Percentiles rank a stretch among this genome's conserved stretches.
Conservation (phyloP, 2,888 invertebrate genomes). For the Lepidochrysops patricia region DNA sequence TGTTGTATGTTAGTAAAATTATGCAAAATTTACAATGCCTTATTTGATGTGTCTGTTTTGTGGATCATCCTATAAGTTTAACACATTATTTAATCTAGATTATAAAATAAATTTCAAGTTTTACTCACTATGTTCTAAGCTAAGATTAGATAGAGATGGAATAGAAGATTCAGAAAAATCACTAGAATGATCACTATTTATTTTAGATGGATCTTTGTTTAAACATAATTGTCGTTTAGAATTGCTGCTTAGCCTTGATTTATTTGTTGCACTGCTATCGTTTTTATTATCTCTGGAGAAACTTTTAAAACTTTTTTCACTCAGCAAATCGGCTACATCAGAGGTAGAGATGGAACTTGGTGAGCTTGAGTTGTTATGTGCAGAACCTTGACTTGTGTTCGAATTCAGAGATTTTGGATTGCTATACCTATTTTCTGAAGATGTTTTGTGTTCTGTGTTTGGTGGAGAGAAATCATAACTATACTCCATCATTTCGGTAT, state of each 20-base stretch:
- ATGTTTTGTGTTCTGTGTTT: constrained; percentile 33
- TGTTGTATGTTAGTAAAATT: too few relatives aligned
- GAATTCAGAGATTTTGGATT: not conserved
- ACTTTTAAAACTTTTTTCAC: constrained; percentile 45
- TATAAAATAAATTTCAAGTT: not conserved
- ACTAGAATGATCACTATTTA: constrained; percentile 11
- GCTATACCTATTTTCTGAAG: constrained; percentile 23
- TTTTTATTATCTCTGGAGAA: constrained; percentile 27
- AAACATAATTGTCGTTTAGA: constrained; percentile 35
- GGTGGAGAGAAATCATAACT: constrained; percentile 55
- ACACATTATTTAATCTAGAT: not conserved
- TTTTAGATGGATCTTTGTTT: constrained; percentile 19
- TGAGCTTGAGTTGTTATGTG: constrained; percentile 40
- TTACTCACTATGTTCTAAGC: constrained; percentile 13
- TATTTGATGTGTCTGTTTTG: not conserved
- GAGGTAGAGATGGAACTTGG: constrained; percentile 60
- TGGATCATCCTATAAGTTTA: not conserved
- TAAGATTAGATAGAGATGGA: constrained; percentile 10
- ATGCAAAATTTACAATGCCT: not conserved
- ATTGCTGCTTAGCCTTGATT: constrained; percentile 26
- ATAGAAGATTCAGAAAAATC: constrained; percentile 10
- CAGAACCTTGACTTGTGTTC: constrained; percentile 13
- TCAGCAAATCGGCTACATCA: constrained; percentile 62
- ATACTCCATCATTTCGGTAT: constrained; percentile 48
- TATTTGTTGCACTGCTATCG: constrained; percentile 22